Evolutionary conservation across 2,888 invertebrate genomes (phyloP).

Genomic region (Lepidonotus clava): DNA sequence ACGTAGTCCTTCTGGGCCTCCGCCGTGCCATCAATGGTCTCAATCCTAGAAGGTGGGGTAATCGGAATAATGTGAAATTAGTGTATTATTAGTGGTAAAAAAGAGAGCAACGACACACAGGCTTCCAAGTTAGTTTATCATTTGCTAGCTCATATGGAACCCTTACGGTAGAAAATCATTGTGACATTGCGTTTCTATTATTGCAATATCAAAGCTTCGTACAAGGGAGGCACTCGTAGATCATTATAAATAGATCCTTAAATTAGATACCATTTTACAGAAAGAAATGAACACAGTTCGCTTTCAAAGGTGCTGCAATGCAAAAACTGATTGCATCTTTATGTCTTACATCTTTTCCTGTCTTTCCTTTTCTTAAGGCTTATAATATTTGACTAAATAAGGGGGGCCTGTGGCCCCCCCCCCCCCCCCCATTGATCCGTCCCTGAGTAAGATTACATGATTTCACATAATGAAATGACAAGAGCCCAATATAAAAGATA

Average conservation of each 20-base stretch:
- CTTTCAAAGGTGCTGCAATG: not conserved
- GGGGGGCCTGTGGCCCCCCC: not conserved
- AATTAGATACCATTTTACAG: not conserved
- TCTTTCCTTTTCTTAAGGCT: too few species aligned
- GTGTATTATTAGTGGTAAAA: not conserved
- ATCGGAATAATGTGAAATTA: not conserved
- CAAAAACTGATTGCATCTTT: not conserved
- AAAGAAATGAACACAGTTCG: not conserved
- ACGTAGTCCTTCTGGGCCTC: slow-evolving; percentile 83
- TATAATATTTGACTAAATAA: too few species aligned
- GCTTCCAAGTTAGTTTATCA: not conserved
- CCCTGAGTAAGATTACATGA: too few species aligned
- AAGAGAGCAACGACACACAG: not conserved
- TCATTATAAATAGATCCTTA: not conserved
- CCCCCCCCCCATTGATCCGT: not conserved
- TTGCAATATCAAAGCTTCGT: not conserved
- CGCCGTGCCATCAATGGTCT: slow-evolving; percentile 84
- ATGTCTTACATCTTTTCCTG: not conserved
- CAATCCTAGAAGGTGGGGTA: slow-evolving; percentile 57
- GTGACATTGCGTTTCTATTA: not conserved
- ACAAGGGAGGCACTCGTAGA: not conserved
- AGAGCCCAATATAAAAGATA: too few species aligned
- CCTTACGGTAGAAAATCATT: too few species aligned
- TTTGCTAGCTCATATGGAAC: not conserved
- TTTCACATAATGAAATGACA: too few species aligned